These are phyloP conservation scores for Myoxocephalus aenaeus DNA, from an alignment of 2,797 vertebrate genomes.

Conservation along the genomic window DNA sequence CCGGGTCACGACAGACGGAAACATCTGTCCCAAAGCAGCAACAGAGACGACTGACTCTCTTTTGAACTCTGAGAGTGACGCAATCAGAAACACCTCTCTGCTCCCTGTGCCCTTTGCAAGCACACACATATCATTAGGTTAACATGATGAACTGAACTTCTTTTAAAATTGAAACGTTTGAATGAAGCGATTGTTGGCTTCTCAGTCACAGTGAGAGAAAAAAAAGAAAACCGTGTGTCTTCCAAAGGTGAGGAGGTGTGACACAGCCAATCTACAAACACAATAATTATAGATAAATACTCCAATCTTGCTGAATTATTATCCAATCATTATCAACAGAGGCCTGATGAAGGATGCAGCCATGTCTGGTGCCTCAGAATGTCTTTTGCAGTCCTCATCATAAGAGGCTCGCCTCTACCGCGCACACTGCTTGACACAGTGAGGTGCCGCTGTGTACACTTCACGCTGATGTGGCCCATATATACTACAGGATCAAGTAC, in stretches of 20 bases:
- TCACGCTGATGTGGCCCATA: constrained; percentile 54
- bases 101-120: background rate
- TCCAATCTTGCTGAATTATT: background rate
- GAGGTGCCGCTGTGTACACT: constrained; percentile 36
- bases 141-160: background rate
- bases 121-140: background rate
- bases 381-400: background rate
- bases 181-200: background rate
- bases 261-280: background rate
- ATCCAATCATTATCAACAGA: background rate
- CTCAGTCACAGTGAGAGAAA: background rate
- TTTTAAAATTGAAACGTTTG: background rate
- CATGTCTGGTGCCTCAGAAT: background rate
- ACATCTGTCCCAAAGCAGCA: background rate
- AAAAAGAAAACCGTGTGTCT: no score
- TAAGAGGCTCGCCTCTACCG: background rate
- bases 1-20: background rate
- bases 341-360: constrained; percentile 7
- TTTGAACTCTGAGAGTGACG: background rate
- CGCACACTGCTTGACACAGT: constrained; percentile 13
- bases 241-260: background rate
- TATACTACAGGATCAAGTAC: constrained; percentile 69
- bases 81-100: background rate
- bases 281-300: background rate
- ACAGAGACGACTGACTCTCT: background rate